These are phyloP conservation scores for Misgurnus mizolepis DNA, from an alignment of 2,113 vertebrate genomes.

Conservation along the genomic window DNA sequence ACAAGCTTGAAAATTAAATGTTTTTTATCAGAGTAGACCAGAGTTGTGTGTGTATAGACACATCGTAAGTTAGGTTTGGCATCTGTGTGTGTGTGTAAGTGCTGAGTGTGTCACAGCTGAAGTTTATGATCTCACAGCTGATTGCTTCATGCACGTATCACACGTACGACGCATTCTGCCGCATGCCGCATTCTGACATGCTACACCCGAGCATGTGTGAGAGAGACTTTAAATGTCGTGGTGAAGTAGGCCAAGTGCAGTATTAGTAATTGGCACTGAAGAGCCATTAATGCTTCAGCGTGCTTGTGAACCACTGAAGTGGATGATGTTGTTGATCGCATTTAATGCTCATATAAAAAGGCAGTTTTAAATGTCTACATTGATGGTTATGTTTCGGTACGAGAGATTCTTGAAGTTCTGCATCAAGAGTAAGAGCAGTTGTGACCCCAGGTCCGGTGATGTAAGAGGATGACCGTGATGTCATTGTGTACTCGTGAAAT, in stretches of 20 bases:
- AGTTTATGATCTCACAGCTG: slow-evolving; percentile 60
- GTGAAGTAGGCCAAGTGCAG: slow-evolving; percentile 15
- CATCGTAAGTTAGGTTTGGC: not conserved
- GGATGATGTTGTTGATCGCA: not conserved
- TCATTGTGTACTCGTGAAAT: not conserved
- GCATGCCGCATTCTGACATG: slow-evolving; percentile 19
- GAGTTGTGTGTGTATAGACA: not conserved
- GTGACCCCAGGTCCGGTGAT: not conserved
- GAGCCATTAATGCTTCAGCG: not conserved
- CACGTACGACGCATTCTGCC: slow-evolving; percentile 23
- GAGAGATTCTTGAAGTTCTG: not conserved
- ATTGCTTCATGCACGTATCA: slow-evolving; percentile 63
- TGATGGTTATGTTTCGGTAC: not conserved
- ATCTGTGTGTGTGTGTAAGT: not conserved
- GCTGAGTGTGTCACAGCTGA: slow-evolving; percentile 49
- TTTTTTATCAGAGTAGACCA: not conserved
- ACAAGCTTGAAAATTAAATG: not conserved
- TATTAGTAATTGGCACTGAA: slow-evolving; percentile 30
- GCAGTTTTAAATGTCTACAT: not conserved
- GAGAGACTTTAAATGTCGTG: slow-evolving; percentile 19
- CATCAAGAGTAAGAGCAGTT: not conserved
- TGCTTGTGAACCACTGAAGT: slow-evolving; percentile 12
- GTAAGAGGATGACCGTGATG: not conserved
- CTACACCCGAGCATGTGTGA: slow-evolving; percentile 4
- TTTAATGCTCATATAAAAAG: slow-evolving; percentile 7